phyloP scores from a whole-genome alignment of 2,113 vertebrate genomes.

The Otocyon megalotis region DNA sequence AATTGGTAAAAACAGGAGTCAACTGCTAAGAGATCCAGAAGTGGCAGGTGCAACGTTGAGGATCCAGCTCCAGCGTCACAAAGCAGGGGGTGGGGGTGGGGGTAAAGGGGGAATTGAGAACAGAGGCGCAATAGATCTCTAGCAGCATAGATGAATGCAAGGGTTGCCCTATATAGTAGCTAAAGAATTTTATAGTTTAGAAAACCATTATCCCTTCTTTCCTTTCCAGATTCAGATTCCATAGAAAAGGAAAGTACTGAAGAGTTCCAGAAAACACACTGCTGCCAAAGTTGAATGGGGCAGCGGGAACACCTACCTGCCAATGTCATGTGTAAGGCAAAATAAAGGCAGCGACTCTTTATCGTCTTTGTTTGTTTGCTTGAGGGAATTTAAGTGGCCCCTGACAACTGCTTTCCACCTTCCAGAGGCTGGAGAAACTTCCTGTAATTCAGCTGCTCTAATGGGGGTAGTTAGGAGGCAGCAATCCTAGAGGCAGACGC shows the following conservation, averaged over 20 bases:
- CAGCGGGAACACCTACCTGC: background rate
- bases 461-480: background rate
- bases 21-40: background rate
- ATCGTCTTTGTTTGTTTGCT: background rate
- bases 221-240: background rate
- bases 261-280: background rate
- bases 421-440: background rate
- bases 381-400: background rate
- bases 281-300: background rate
- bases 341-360: background rate
- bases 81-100: background rate
- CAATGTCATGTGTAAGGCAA: background rate
- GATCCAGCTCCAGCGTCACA: background rate
- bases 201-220: background rate
- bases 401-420: background rate
- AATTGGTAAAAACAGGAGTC: background rate
- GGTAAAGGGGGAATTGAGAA: background rate
- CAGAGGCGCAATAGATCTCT: background rate
- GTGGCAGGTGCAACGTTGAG: background rate
- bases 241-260: background rate
- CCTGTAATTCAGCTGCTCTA: background rate
- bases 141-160: background rate
- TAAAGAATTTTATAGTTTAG: background rate
- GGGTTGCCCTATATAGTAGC: background rate
- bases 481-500: fast-evolving